Evolutionary conservation across 2,797 vertebrate species (phyloP).

Genomic region (Allenopithecus nigroviridis): DNA sequence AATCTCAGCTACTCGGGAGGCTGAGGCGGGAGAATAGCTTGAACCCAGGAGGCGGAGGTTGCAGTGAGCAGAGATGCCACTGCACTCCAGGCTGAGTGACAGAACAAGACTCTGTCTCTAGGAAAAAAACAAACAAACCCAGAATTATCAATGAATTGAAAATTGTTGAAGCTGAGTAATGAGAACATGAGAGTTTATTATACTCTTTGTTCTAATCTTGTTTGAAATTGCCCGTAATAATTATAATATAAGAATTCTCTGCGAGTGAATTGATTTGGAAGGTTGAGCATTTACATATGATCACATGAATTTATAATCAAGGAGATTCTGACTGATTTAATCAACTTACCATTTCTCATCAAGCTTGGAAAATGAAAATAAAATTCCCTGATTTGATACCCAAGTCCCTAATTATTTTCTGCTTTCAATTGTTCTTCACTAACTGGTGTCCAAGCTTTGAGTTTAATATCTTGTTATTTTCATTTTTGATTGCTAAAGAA

Average conservation of each 20-base stretch:
- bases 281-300: background rate
- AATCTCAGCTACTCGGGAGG: too few species aligned
- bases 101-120: too few species aligned
- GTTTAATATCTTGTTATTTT: background rate
- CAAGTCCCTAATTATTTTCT: background rate
- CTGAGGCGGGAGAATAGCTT: too few species aligned
- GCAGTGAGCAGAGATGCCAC: too few species aligned
- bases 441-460: background rate
- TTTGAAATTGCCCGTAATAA: background rate
- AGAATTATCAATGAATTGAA: background rate
- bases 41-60: too few species aligned
- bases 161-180: background rate
- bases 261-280: constrained; percentile 41
- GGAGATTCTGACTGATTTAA: constrained; percentile 3
- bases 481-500: background rate
- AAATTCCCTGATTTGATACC: background rate
- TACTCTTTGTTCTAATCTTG: background rate
- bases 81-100: too few species aligned
- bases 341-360: constrained; percentile 7
- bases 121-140: too few species aligned
- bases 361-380: constrained; percentile 1
- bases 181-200: background rate
- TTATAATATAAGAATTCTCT: background rate
- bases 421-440: background rate
- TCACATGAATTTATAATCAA: constrained; percentile 23